These are phyloP conservation scores for Characodon lateralis DNA, from an alignment of 2,797 vertebrate species.

Conservation along the genomic window DNA sequence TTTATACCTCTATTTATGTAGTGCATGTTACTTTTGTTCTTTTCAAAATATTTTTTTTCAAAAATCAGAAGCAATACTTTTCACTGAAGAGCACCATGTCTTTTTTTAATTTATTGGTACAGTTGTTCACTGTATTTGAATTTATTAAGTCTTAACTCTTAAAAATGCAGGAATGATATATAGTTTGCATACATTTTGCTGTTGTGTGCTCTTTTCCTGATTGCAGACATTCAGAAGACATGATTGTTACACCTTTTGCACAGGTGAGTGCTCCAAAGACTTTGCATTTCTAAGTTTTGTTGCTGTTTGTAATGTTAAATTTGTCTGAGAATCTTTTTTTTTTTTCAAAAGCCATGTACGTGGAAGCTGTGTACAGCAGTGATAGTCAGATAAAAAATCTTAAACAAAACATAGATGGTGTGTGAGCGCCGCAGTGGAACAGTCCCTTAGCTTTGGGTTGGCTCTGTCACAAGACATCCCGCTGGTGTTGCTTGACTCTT, in stretches of 20 bases:
- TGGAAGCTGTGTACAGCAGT: background rate
- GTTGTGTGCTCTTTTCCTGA: slow-evolving; percentile 35
- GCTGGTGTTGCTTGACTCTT: slow-evolving; percentile 55
- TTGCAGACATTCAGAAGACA: slow-evolving; percentile 92
- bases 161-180: background rate
- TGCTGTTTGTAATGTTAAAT: background rate
- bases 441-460: slow-evolving; percentile 48
- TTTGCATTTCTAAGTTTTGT: slow-evolving; percentile 3
- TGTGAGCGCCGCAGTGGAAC: slow-evolving; percentile 14
- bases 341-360: background rate
- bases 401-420: background rate
- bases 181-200: slow-evolving; percentile 17
- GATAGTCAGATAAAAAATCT: background rate
- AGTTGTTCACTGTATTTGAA: background rate
- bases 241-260: slow-evolving; percentile 95
- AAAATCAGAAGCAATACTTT: background rate
- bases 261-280: slow-evolving; percentile 82
- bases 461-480: slow-evolving; percentile 48
- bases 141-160: background rate
- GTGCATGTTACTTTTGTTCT: slow-evolving; percentile 40
- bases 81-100: background rate
- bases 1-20: slow-evolving; percentile 26
- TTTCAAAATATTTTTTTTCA: background rate
- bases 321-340: background rate
- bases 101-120: slow-evolving; percentile 2